Conservation (phyloP, 2,113 vertebrate species). For the Ploceus nigricollis region DNA sequence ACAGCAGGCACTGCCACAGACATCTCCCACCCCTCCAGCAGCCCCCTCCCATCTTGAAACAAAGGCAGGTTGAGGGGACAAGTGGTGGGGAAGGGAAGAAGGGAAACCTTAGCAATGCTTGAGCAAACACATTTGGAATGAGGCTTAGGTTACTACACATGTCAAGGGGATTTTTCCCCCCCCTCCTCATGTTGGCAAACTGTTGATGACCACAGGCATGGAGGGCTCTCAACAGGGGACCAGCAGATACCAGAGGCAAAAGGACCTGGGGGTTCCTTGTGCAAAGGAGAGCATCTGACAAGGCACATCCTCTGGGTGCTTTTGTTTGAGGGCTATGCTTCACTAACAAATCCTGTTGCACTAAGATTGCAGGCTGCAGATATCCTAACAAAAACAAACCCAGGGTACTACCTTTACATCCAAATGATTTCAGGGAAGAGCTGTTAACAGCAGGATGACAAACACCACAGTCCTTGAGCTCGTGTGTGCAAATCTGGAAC, state of each 20-base stretch:
- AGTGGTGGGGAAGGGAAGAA: constrained; percentile 17
- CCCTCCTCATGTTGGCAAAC: constrained; percentile 25
- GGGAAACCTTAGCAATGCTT: constrained; percentile 36
- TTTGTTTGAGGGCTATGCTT: constrained; percentile 64
- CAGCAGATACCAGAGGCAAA: constrained; percentile 47
- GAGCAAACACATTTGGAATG: constrained; percentile 67
- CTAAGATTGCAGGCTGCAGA: constrained; percentile 64
- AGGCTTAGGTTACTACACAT: constrained; percentile 42
- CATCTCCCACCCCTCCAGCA: background rate
- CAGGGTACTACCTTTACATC: background rate
- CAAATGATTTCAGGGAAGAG: constrained; percentile 12
- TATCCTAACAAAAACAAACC: constrained; percentile 52
- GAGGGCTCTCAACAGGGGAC: constrained; percentile 57
- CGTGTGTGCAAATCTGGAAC: constrained; percentile 9
- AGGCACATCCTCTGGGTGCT: constrained; percentile 44
- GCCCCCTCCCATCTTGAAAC: constrained; percentile 45
- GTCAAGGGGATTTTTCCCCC: constrained; percentile 10
- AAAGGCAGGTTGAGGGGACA: constrained; percentile 27
- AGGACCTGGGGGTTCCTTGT: background rate
- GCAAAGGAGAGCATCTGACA: constrained; percentile 26
- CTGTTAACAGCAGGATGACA: constrained; percentile 26
- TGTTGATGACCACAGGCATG: constrained; percentile 56
- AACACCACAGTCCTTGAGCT: constrained; percentile 19
- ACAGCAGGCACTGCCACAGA: constrained; percentile 1
- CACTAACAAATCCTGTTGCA: constrained; percentile 68